A percentile compares a stretch with the other conserved stretches of the same genome.
Evolutionary conservation across 2,797 vertebrate genomes (phyloP).

Genomic region (Microctenopoma lineatum): DNA sequence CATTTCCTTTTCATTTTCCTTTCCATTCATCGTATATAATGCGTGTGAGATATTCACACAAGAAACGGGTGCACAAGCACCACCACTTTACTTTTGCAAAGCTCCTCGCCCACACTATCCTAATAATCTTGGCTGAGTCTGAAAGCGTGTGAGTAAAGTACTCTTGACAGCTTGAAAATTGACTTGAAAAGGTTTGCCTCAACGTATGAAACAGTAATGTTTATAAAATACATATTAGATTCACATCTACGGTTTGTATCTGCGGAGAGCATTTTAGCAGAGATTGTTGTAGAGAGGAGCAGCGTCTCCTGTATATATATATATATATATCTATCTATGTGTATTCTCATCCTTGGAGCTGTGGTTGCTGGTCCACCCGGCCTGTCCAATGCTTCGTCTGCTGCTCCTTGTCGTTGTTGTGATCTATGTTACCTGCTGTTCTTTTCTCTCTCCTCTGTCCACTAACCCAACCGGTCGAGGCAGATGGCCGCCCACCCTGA

Average conservation of each 20-base stretch:
- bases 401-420: no score
- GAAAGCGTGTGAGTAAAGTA: background rate
- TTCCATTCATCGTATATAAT: constrained; percentile 1
- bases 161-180: background rate
- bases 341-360: no score
- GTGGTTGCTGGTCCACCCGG: no score
- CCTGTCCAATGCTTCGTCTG: no score
- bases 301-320: background rate
- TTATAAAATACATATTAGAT: background rate
- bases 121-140: background rate
- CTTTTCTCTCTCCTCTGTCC: no score
- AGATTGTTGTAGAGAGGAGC: background rate
- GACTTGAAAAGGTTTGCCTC: background rate
- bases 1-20: constrained; percentile 17
- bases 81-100: background rate
- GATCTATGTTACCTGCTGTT: no score
- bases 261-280: background rate
- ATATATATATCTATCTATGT: no score
- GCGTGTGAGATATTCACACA: background rate
- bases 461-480: no score
- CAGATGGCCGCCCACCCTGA: no score
- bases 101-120: background rate
- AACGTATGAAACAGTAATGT: background rate
- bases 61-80: background rate
- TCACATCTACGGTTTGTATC: no score